A percentile compares a stretch with the other conserved stretches of the same genome.
These are phyloP conservation scores for Catalaphyllia jardinei DNA, from an alignment of 64 coral and sea anemone genomes.

Conservation along the genomic window DNA sequence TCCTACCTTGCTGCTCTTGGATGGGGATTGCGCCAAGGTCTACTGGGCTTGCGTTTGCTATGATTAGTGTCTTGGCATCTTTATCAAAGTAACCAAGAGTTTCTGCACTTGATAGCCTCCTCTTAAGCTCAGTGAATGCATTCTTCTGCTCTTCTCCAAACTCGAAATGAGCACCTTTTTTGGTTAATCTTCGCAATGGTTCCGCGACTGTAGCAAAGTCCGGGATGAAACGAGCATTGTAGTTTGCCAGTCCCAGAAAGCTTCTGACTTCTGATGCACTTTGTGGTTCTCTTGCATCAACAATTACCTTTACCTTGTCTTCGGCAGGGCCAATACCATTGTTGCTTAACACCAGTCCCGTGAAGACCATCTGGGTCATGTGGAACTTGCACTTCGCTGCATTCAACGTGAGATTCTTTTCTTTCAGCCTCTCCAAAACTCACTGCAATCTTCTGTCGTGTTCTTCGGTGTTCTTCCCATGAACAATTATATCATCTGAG, in stretches of 20 bases:
- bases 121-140: constrained; percentile 3
- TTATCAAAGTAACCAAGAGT: constrained; percentile 6
- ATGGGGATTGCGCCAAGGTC: background rate
- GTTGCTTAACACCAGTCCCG: background rate
- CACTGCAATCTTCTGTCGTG: constrained; percentile 15
- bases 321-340: constrained; percentile 45
- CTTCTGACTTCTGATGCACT: constrained; percentile 31
- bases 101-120: constrained; percentile 3
- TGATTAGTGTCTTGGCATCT: constrained; percentile 4
- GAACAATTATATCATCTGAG: too few species aligned
- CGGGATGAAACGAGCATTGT: constrained; percentile 45
- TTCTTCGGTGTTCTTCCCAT: background rate
- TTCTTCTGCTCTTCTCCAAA: constrained; percentile 30
- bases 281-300: constrained; percentile 31
- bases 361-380: constrained; percentile 28
- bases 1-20: background rate
- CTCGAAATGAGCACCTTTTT: constrained; percentile 16
- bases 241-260: constrained; percentile 34
- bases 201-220: constrained; percentile 18
- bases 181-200: constrained; percentile 10
- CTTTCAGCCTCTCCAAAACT: constrained; percentile 28
- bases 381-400: constrained; percentile 1
- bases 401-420: constrained; percentile 38
- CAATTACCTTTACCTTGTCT: background rate
- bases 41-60: background rate